Percentiles rank a stretch among this genome's conserved stretches.
Evolutionary conservation across 2,888 invertebrate genomes (phyloP).

Genomic region (Charanyca ferruginea): DNA sequence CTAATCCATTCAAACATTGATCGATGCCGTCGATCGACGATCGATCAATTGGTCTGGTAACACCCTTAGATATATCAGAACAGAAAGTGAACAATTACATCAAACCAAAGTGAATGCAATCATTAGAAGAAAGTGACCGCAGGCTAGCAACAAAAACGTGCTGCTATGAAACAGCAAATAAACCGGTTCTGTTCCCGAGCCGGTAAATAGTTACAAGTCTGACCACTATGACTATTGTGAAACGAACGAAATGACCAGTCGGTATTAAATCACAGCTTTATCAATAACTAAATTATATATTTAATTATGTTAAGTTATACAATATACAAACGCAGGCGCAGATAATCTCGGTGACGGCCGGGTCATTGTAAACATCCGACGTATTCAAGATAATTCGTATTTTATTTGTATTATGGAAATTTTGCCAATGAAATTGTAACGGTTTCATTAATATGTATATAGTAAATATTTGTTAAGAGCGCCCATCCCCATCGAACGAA

Average conservation of each 20-base stretch:
- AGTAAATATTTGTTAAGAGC: background rate
- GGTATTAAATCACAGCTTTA: constrained; percentile 41
- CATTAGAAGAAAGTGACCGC: constrained; percentile 50
- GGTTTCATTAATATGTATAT: background rate
- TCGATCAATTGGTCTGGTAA: no score
- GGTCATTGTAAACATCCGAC: constrained; percentile 34
- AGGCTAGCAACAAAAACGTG: constrained; percentile 18
- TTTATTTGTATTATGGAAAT: background rate
- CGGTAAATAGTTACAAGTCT: constrained; percentile 17
- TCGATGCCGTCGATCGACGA: no score
- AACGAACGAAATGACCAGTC: constrained; percentile 32
- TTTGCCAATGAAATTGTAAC: background rate
- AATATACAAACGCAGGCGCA: constrained; percentile 18
- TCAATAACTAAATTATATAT: constrained; percentile 8
- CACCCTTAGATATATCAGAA: no score
- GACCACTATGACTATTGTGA: constrained; percentile 42
- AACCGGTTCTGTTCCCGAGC: constrained; percentile 35
- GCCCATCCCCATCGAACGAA: no score
- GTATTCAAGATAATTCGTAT: constrained; percentile 21
- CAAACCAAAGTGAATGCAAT: constrained; percentile 41
- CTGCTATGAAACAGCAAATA: constrained; percentile 37
- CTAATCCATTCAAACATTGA: no score
- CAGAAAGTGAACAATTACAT: constrained; percentile 42
- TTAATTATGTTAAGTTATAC: constrained; percentile 24
- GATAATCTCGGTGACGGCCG: constrained; percentile 12